Evolutionary conservation across 2,797 vertebrate species (phyloP).

Genomic region (Capromys pilorides): DNA sequence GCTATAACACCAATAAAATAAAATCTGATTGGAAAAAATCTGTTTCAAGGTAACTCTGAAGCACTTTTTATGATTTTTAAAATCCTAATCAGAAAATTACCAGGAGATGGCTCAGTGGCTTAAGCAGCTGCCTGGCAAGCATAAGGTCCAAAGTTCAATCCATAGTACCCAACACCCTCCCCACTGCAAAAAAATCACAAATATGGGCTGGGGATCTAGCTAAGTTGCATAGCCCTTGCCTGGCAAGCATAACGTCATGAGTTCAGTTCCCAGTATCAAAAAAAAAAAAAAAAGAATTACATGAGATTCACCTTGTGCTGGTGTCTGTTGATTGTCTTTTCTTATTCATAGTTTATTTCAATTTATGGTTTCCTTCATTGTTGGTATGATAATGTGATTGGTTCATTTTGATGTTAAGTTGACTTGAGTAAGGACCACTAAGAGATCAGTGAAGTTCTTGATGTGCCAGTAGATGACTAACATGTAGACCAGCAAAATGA

Average conservation of each 20-base stretch:
- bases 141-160: no score
- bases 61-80: conserved; percentile 36
- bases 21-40: neutral
- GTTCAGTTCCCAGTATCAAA: no score
- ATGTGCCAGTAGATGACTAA: neutral
- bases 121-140: no score
- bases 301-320: neutral
- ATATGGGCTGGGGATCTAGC: no score
- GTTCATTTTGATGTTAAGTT: neutral
- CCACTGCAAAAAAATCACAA: no score
- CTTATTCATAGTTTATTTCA: neutral
- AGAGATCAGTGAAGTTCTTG: neutral
- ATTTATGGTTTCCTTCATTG: conserved; percentile 5
- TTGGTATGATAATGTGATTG: neutral
- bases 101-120: no score
- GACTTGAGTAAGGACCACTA: neutral
- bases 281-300: neutral
- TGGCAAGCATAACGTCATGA: no score
- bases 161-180: no score
- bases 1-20: neutral
- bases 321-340: neutral
- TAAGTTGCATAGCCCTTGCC: no score
- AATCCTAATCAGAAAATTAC: neutral
- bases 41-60: conserved; percentile 31
- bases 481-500: neutral